A percentile compares a stretch with the other conserved stretches of the same genome.
Conservation (phyloP, 2,113 vertebrate genomes). For the Pseudopipra pipra region DNA sequence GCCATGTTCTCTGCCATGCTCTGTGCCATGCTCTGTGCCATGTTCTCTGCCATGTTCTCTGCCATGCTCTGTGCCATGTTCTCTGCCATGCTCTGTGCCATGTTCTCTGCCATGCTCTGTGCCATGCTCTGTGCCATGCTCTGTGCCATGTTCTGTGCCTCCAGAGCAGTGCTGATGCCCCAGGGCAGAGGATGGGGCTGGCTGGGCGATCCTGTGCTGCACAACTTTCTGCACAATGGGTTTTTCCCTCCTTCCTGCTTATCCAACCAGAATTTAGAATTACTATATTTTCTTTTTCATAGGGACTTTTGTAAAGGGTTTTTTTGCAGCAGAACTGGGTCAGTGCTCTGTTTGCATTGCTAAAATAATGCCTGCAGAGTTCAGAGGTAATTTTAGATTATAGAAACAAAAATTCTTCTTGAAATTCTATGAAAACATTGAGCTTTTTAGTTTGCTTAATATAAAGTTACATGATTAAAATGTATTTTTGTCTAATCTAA, state of each 20-base stretch:
- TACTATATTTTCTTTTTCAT: fast-evolving
- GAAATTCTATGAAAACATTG: background rate
- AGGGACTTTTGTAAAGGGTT: background rate
- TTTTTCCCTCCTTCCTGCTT: background rate
- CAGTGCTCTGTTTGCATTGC: background rate
- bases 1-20: too few species aligned
- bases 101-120: too few species aligned
- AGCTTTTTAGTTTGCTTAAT: background rate
- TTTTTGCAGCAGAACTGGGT: background rate
- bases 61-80: too few species aligned
- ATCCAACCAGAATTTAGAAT: background rate
- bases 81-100: too few species aligned
- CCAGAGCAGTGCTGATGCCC: background rate
- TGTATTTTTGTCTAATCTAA: background rate
- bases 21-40: too few species aligned
- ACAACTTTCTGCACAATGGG: background rate
- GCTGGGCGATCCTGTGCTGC: background rate
- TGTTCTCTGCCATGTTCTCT: too few species aligned
- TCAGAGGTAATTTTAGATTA: background rate
- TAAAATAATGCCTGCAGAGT: background rate
- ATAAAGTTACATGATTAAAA: background rate
- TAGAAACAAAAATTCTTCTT: background rate
- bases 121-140: too few species aligned
- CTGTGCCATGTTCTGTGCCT: too few species aligned
- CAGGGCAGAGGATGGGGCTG: background rate